Evolutionary conservation across 2,888 invertebrate species (phyloP), one percentile per base, ranked within the genome.

Genomic region (Trissolcus japonicus): DNA sequence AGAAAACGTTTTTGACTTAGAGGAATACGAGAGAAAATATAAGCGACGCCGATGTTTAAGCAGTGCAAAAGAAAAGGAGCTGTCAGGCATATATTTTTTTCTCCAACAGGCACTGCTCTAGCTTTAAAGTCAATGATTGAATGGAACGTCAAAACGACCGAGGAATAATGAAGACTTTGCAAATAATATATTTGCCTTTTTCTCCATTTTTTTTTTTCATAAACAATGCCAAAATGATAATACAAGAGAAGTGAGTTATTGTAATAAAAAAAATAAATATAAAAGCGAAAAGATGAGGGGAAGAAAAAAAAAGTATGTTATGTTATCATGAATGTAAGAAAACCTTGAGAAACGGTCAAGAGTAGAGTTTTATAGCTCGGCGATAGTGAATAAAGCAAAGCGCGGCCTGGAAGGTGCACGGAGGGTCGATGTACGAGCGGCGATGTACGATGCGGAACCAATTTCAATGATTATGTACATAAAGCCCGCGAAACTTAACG

Each of bases 371-470:
- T 65, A 53, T 59, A 72, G 25, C 56, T 63, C 41, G 48, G 68
- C 35, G 59, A 46, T 48, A 48, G 71, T 50, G 65, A 65, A 69
- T 68, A 68, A 63, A 75, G 75, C 60, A 57, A 60, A 65, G 60
- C 62, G 59, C 59, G 54, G 72, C 60, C 55, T 72, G 76, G 63
- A 77, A 59, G 71, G 61, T 67, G 66, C 53, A 62, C 66, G 51
- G 57, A 59, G 63, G 78, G 78, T 74, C 78, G 74, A 71, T 78
- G 78, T 74, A 78, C 78, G 76, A 76, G 73, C 55, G 61, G 73
- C 66, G 68, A 78, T 73, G 71, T 74, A 74, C 78, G 74, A 67
- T 74, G 78, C 74, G 78, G 78, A 74, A 74, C 78, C 78, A 78
- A 78, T 78, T 63, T 57, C 71, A 61, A 69, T 62, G 74, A 72